phyloP scores from a whole-genome alignment of 2,113 vertebrate genomes.

The Pygoscelis adeliae region DNA sequence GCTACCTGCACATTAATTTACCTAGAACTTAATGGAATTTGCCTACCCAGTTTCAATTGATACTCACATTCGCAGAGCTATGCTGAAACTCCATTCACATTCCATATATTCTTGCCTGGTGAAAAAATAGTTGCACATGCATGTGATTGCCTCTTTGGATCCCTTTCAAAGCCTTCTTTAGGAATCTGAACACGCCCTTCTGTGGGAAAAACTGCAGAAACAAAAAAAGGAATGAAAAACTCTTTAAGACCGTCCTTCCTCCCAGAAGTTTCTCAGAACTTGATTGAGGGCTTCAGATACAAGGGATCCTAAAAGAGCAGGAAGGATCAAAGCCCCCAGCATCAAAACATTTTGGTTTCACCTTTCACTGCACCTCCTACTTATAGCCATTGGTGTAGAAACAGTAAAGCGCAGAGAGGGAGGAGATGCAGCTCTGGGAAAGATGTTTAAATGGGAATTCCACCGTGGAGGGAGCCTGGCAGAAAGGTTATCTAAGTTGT shows the following conservation, averaged over 20 bases:
- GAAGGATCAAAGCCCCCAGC: slow-evolving; percentile 17
- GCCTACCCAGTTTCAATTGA: not conserved
- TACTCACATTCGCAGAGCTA: not conserved
- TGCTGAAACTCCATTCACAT: slow-evolving; percentile 39
- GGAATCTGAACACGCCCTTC: slow-evolving; percentile 61
- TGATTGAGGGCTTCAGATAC: slow-evolving; percentile 17
- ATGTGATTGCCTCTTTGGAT: slow-evolving; percentile 62
- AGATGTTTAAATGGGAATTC: not conserved
- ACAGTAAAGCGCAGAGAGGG: not conserved
- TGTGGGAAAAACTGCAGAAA: slow-evolving; percentile 60
- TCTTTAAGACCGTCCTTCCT: slow-evolving; percentile 1
- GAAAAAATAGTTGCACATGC: slow-evolving; percentile 63
- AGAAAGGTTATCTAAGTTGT: slow-evolving; percentile 4
- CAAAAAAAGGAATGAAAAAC: slow-evolving; percentile 33
- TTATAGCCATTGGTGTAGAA: not conserved
- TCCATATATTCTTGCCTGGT: slow-evolving; percentile 53
- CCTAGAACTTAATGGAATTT: slow-evolving; percentile 42
- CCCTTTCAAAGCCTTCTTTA: slow-evolving; percentile 58
- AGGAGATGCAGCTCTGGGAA: not conserved
- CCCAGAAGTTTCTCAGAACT: slow-evolving; percentile 45
- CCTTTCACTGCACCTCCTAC: slow-evolving; percentile 41
- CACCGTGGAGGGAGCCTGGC: not conserved
- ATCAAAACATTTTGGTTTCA: slow-evolving; percentile 55
- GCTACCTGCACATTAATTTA: slow-evolving; percentile 36
- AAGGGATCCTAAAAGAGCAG: slow-evolving; percentile 6